Evolutionary conservation across 2,888 invertebrate genomes (phyloP).

Genomic region (Acanthococcus lagerstroemiae): DNA sequence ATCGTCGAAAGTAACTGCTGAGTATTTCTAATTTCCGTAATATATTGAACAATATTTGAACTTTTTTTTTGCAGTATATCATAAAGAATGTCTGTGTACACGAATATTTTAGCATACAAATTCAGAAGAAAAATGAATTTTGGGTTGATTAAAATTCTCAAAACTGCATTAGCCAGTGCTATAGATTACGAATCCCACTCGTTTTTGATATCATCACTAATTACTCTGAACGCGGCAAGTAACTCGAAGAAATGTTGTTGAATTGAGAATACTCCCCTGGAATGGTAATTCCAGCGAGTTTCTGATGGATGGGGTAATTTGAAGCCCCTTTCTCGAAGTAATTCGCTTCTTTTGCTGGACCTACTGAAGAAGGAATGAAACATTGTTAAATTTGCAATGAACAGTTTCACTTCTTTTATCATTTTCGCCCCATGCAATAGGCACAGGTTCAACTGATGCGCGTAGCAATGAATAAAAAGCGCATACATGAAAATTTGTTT

Average conservation of each 20-base stretch:
- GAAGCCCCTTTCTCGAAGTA: conserved; percentile 19
- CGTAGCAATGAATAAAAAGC: conserved; percentile 27
- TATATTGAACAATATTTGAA: background rate
- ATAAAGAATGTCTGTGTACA: conserved; percentile 16
- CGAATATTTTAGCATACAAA: conserved; percentile 9
- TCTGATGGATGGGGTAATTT: conserved; percentile 21
- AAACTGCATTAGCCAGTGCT: background rate
- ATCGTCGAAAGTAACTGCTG: background rate
- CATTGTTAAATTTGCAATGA: conserved; percentile 24
- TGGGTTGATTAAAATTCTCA: background rate
- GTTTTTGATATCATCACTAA: background rate
- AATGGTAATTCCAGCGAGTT: conserved; percentile 26
- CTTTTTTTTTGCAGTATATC: conserved; percentile 19
- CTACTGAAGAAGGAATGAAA: conserved; percentile 26
- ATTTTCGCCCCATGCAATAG: conserved; percentile 20
- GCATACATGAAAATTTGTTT: conserved; percentile 2
- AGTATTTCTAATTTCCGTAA: background rate
- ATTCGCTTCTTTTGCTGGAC: conserved; percentile 19
- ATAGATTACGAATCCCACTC: background rate
- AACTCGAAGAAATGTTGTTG: conserved; percentile 17
- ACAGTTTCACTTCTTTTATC: conserved; percentile 24
- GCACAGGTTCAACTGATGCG: conserved; percentile 22
- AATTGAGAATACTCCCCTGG: conserved; percentile 17
- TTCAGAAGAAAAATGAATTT: conserved; percentile 13
- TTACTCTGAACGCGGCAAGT: background rate